Evolutionary conservation across 2,797 vertebrate genomes (phyloP).

Genomic region (Siniperca obscura): DNA sequence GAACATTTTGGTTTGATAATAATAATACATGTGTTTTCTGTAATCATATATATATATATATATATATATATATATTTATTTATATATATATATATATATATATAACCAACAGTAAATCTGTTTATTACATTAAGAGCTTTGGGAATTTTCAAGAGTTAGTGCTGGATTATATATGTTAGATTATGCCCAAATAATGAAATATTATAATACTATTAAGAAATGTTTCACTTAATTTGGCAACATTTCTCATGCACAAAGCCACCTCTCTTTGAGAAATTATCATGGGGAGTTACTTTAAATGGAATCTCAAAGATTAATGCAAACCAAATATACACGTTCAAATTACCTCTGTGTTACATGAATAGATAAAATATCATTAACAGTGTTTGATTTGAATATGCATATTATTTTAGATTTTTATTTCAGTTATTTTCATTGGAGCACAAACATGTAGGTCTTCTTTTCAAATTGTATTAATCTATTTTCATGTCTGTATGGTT

Average conservation of each 20-base stretch:
- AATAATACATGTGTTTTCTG: neutral
- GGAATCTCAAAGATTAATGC: neutral
- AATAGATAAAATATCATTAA: neutral
- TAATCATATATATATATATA: fast-evolving
- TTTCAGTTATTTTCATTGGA: neutral
- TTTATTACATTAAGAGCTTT: neutral
- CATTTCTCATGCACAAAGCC: neutral
- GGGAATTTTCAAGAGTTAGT: neutral
- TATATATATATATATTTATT: fast-evolving
- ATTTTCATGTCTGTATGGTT: neutral
- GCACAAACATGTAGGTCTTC: neutral
- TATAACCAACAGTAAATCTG: neutral
- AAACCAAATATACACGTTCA: neutral
- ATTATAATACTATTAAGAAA: neutral
- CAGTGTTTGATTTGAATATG: neutral
- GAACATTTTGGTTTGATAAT: neutral
- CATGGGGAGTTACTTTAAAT: neutral
- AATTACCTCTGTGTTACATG: neutral
- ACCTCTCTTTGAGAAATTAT: neutral
- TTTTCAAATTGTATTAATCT: neutral
- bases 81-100: fast-evolving
- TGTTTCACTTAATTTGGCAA: neutral
- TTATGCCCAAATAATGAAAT: neutral
- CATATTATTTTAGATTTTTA: neutral
- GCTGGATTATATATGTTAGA: neutral